Base-by-base conservation (phyloP, 2,797 vertebrate species). In the Xenentodon cancila region DNA sequence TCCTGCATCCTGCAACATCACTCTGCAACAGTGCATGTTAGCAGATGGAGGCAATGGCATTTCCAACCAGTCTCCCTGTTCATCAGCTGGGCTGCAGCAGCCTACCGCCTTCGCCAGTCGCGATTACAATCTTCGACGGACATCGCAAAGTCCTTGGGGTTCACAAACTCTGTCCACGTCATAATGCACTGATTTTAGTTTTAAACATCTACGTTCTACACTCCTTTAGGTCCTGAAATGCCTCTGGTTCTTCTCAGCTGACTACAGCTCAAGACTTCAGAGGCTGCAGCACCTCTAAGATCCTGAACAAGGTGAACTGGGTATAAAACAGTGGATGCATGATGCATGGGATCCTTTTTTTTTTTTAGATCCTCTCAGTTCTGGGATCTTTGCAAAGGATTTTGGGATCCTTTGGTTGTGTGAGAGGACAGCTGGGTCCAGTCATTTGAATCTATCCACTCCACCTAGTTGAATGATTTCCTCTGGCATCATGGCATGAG, bases 31-130 rank as follows among this genome's bases (percentile, higher is more conserved):
- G 25, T 15, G 47, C 3, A 1, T 44, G 13, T 7, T 1, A 52
- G 59, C 63, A 27, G 56, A 70, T 19, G 34, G 66, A 42, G 11
- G 54, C 12, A 57, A 25, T 16, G 7, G 18, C 16, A 19, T 45
- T 30, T 53, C 17, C 25, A 37, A 50, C 51, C 21, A 1, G 30
- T 6, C 30, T 22, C 34, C 13, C 11, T 2, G 4, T 3, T 37
- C 15, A n/a, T 69, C 49, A 40, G 37, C n/a, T 4, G 45, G 47
- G 48, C 40, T 16, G 43, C 9, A 9, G 55, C n/a, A 15, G 47
- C 8, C 13, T 62, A 11, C 20, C 9, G 9, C 12, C 27, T 21
- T 40, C 22, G 51, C 4, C 4, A 12, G 7, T 45, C 67, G 21
- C 12, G 16, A 15, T 40, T 40, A 40, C 12, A 40, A 15, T 40